Conservation (phyloP, 2,797 vertebrate species). For the Pangasius larnaudii region DNA sequence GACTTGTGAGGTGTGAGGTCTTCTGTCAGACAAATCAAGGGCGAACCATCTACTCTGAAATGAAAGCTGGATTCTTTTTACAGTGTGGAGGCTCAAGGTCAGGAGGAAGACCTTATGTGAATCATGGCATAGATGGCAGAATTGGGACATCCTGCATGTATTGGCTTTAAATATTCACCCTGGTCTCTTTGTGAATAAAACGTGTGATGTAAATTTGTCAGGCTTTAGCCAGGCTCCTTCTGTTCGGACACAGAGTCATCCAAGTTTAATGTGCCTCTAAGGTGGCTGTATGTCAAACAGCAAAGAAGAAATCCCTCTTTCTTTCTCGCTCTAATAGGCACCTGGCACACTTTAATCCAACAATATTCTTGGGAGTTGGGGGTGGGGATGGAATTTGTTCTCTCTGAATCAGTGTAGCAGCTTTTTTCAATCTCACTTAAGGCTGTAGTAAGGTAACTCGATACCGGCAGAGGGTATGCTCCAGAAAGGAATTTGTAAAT, state of each 20-base stretch:
- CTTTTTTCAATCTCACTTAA: neutral
- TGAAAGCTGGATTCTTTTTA: constrained; percentile 10
- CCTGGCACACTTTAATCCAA: constrained; percentile 33
- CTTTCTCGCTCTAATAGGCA: constrained; percentile 31
- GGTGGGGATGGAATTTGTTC: constrained; percentile 8
- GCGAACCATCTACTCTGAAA: neutral
- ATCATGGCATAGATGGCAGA: constrained; percentile 31
- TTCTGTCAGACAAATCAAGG: neutral
- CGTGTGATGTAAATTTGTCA: constrained; percentile 20
- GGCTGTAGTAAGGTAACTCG: neutral
- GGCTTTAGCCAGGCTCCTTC: constrained; percentile 29
- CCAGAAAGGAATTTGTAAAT: neutral
- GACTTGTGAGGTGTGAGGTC: constrained; percentile 3
- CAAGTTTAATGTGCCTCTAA: constrained; percentile 54
- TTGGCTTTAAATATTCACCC: constrained; percentile 39
- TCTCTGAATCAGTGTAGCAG: neutral
- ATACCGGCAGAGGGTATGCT: neutral
- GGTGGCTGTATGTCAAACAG: constrained; percentile 41
- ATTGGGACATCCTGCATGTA: constrained; percentile 15
- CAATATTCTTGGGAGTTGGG: neutral
- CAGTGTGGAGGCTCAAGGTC: constrained; percentile 20
- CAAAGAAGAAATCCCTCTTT: constrained; percentile 4
- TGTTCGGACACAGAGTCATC: constrained; percentile 33
- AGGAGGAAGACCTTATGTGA: constrained; percentile 1
- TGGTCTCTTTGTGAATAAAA: constrained; percentile 12